Base-by-base conservation (phyloP, 2,888 invertebrate species). In the Phaedon cochleariae region DNA sequence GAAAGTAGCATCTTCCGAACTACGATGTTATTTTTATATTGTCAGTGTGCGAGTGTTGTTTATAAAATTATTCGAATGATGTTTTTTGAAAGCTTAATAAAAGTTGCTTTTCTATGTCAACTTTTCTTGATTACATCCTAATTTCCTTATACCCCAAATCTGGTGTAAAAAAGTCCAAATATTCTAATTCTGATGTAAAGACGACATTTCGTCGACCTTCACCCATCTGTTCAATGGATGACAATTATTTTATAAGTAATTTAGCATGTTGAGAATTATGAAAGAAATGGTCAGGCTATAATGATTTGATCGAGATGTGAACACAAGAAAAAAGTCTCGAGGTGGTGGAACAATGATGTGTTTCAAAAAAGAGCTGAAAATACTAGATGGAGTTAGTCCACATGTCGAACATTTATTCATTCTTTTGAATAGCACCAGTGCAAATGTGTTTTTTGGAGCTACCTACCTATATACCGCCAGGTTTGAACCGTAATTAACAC, bases 81-180 rank as follows among this genome's bases (percentile, higher is more conserved):
- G 45, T 57, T 45, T 45, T 57, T 57, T 45, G 46, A 45, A 26
- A 4, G 46, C 57, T 29, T 17, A 57, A 57, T 57, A 57, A 57
- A 57, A n/a, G 18, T 26, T 17, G 29, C 26, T 26, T 26, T 57
- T 57, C 26, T 15, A 26, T 26, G 4, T n/a, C 22, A 10, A 10
- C 17, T 5, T 55, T 41, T 55, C 9, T 55, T 17, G n/a, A 22
- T 55, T 22, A 10, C 21, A n/a, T 55, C 41, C 17, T 20, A 37
- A n/a, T n/a, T n/a, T n/a, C n/a, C n/a, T n/a, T n/a, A n/a, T n/a
- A n/a, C n/a, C n/a, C n/a, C n/a, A n/a, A n/a, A n/a, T n/a, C n/a
- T n/a, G n/a, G n/a, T n/a, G n/a, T n/a, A n/a, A n/a, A n/a, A n/a
- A n/a, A n/a, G n/a, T n/a, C n/a, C n/a, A n/a, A n/a, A n/a, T n/a